Conservation (phyloP, 92 coral and sea anemone genomes). For the Montipora capitata region DNA sequence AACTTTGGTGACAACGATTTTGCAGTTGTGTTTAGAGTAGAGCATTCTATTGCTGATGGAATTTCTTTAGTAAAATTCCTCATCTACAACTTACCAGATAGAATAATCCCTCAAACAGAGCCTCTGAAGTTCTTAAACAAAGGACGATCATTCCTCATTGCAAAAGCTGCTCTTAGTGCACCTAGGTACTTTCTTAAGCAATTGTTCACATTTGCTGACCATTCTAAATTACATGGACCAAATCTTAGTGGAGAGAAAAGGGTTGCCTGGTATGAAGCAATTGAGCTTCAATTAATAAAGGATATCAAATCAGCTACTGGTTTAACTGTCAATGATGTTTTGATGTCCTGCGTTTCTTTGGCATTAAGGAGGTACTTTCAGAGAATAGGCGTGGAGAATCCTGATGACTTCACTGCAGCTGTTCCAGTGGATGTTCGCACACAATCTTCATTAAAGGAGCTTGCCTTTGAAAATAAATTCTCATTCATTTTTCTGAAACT, state of each 20-base stretch:
- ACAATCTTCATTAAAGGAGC: slow-evolving; percentile 38
- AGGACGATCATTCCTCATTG: slow-evolving; percentile 51
- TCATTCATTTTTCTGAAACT: slow-evolving; percentile 80
- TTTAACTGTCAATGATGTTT: slow-evolving; percentile 93
- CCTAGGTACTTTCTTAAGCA: slow-evolving; percentile 61
- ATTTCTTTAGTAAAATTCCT: slow-evolving; percentile 84
- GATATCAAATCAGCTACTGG: slow-evolving; percentile 86
- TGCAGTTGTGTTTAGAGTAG: slow-evolving; percentile 73
- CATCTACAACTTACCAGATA: slow-evolving; percentile 75
- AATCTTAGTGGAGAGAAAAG: slow-evolving; percentile 84
- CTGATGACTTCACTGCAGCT: slow-evolving; percentile 83
- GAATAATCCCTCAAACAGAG: slow-evolving; percentile 64
- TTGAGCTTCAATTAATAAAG: slow-evolving; percentile 82
- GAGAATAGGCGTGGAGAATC: slow-evolving; percentile 81
- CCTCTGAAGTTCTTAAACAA: slow-evolving; percentile 67
- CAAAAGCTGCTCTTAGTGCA: slow-evolving; percentile 72
- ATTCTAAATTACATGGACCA: slow-evolving; percentile 88
- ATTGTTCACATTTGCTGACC: slow-evolving; percentile 64
- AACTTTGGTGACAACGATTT: slow-evolving; percentile 68
- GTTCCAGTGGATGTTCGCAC: slow-evolving; percentile 92
- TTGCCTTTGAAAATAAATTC: slow-evolving; percentile 83
- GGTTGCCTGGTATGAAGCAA: slow-evolving; percentile 85
- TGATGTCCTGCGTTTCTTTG: slow-evolving; percentile 87
- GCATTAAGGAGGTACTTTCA: slow-evolving; percentile 89
- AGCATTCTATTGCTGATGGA: slow-evolving; percentile 92